Evolutionary conservation across 2,888 invertebrate species (phyloP), one percentile per base, ranked within the genome.

Genomic region (Agonopterix arenella): DNA sequence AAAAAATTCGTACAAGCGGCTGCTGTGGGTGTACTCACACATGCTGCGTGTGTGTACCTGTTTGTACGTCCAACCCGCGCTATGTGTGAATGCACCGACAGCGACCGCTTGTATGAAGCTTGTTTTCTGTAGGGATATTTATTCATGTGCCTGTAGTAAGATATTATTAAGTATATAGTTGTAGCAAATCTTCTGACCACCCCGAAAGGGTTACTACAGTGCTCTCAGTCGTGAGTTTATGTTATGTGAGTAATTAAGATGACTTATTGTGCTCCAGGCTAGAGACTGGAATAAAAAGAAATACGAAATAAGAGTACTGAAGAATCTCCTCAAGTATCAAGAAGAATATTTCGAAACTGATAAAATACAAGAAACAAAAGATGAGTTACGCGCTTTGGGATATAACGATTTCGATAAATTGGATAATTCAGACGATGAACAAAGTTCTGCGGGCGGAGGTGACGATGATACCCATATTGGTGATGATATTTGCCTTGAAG

Each of bases 401-500:
- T 78, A 70, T 47, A 73, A 84, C 56, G 63, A 86, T 51, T 75
- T 84, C 55, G 90, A 91, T 57, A 86, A 75, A 48, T 55, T 80
- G 28, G 90, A 90, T 10, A 83, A 89, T 51, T 90, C 90, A 48
- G 84, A 90, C 47, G 86, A 90, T 49, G 83, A 88, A 8, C 76
- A 84, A 44, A 90, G 90, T 11, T 89, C 89, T 0, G 80, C 80
- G 0, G 82, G 88, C 0, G 89, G 89, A 0, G 78, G 76, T 0
- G 88, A 90, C n/a, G 90, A 91, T n/a, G 90, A 91, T 52, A 91
- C 89, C 0, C 90, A 92, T 56, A 91, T 94, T 60, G 95, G 93
- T 0, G 92, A 92, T 52, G 93, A 95, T 61, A 90, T 96, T 46
- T 92, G 93, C 59, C 84, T 96, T 44, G 93, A 94, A 37, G 93